Conservation (phyloP, 2,888 invertebrate genomes). For the Cataglyphis livida region DNA sequence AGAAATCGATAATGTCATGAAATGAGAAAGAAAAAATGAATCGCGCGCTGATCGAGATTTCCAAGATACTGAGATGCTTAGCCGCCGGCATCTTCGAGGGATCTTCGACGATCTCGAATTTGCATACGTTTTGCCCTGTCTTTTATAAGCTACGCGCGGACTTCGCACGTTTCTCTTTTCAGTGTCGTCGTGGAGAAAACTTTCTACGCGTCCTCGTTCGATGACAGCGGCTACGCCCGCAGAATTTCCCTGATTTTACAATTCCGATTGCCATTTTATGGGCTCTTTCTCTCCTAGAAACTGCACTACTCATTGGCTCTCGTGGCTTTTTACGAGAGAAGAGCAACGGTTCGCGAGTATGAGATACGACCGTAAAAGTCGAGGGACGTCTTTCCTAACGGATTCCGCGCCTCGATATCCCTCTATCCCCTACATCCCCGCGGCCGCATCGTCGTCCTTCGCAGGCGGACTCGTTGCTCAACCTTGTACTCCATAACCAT, state of each 20-base stretch:
- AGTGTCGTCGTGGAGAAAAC: slow-evolving; percentile 63
- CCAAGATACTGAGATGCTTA: neutral
- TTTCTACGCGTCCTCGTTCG: slow-evolving; percentile 41
- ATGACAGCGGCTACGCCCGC: neutral
- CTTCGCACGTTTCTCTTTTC: slow-evolving; percentile 70
- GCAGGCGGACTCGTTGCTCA: slow-evolving; percentile 58
- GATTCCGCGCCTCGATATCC: slow-evolving; percentile 21
- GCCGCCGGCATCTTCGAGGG: slow-evolving; percentile 3
- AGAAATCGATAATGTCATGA: neutral
- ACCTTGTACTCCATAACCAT: slow-evolving; percentile 74
- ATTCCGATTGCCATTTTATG: slow-evolving; percentile 16
- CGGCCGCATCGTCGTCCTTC: slow-evolving; percentile 35
- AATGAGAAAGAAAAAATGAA: neutral
- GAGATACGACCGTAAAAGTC: slow-evolving; percentile 47
- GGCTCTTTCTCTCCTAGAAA: slow-evolving; percentile 13
- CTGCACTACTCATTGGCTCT: neutral
- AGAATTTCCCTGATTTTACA: slow-evolving; percentile 50
- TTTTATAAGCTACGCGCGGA: slow-evolving; percentile 27
- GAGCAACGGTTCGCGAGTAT: slow-evolving; percentile 30
- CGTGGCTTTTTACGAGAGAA: slow-evolving; percentile 26
- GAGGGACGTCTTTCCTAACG: slow-evolving; percentile 45
- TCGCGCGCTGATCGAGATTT: slow-evolving; percentile 9
- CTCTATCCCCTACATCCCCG: slow-evolving; percentile 29
- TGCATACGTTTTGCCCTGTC: slow-evolving; percentile 22
- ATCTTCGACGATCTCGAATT: slow-evolving; percentile 9